Evolutionary conservation across 2,888 invertebrate species (phyloP).

Genomic region (Physocephala rufipes): DNA sequence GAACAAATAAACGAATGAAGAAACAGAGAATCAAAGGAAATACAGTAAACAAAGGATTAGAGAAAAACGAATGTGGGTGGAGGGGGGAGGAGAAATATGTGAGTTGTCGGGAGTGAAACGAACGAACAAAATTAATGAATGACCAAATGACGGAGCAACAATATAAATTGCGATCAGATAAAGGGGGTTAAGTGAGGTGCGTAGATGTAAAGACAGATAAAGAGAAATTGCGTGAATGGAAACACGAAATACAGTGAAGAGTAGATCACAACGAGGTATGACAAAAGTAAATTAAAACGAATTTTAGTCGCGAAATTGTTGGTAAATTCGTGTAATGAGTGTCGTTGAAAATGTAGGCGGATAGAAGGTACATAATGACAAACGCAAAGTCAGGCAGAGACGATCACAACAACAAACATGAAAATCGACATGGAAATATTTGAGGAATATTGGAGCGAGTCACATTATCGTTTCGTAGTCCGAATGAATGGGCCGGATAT

Average conservation of each 20-base stretch:
- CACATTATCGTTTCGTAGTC: constrained; percentile 15
- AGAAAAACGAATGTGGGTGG: neutral
- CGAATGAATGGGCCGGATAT: constrained; percentile 25
- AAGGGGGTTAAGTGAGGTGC: too few relatives aligned
- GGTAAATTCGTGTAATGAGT: neutral
- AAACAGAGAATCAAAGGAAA: neutral
- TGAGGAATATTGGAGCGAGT: neutral
- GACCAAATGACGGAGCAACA: neutral
- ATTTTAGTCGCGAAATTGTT: neutral
- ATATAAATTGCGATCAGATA: neutral
- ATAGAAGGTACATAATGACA: constrained; percentile 22
- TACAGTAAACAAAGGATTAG: neutral
- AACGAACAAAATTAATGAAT: neutral
- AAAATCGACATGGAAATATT: constrained; percentile 30
- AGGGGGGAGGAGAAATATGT: neutral
- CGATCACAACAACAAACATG: constrained; percentile 30
- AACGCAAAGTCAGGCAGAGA: constrained; percentile 24
- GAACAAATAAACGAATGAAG: constrained; percentile 18
- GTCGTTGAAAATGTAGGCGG: neutral
- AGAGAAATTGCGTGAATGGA: neutral
- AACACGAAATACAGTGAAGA: neutral
- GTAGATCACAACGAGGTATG: neutral
- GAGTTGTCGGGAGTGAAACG: neutral
- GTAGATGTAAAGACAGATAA: too few relatives aligned
- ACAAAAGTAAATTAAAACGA: too few relatives aligned